Percentiles rank a stretch among this genome's conserved stretches.
Evolutionary conservation across 2,888 invertebrate genomes (phyloP).

Genomic region (Melinaea menophilus): DNA sequence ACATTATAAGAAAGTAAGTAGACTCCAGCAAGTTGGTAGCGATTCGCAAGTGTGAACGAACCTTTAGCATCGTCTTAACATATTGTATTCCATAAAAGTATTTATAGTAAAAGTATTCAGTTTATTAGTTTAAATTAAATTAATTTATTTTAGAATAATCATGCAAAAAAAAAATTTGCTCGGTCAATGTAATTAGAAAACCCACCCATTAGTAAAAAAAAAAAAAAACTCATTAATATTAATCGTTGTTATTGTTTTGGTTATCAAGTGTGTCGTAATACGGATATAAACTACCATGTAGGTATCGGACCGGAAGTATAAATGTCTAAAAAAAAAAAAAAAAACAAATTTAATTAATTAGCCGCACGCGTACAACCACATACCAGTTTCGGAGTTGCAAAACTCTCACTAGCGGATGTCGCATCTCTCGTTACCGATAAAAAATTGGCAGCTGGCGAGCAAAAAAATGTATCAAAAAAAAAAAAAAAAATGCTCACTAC

Average conservation of each 20-base stretch:
- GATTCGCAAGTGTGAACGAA: not conserved
- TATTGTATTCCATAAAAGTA: not conserved
- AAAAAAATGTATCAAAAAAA: slow-evolving; percentile 56
- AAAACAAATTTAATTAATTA: slow-evolving; percentile 49
- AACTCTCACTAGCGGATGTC: slow-evolving; percentile 76
- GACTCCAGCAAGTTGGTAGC: no score
- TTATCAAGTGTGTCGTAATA: not conserved
- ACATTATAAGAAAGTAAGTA: no score
- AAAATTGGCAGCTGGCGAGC: slow-evolving; percentile 54
- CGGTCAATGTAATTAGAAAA: no score
- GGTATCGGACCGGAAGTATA: slow-evolving; percentile 49
- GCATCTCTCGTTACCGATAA: slow-evolving; percentile 66
- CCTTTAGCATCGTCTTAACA: not conserved
- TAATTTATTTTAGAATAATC: no score
- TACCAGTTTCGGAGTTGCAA: slow-evolving; percentile 73
- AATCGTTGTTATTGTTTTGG: not conserved
- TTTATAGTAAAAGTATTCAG: not conserved
- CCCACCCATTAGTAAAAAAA: no score
- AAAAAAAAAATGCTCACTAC: slow-evolving; percentile 70
- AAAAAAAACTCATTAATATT: no score
- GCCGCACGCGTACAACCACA: slow-evolving; percentile 53
- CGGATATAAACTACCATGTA: slow-evolving; percentile 38
- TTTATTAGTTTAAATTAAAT: no score
- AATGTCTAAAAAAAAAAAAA: slow-evolving; percentile 53
- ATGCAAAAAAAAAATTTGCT: no score